A percentile compares a stretch with the other conserved stretches of the same genome.
Conservation (phyloP, 35 echinoderm and acorn worm genomes). For the Lytechinus variegatus region DNA sequence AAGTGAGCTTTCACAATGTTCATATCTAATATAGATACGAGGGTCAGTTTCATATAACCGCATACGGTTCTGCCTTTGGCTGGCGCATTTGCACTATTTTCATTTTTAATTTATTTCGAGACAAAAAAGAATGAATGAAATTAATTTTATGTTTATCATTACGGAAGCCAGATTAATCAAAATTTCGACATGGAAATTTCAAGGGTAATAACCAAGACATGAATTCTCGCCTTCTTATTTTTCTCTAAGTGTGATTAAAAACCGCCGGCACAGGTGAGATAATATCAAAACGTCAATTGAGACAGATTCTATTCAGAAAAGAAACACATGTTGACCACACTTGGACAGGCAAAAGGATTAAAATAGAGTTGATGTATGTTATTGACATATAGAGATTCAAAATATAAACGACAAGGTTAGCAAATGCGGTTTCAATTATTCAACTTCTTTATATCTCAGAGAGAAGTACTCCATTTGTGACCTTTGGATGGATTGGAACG, state of each 20-base stretch:
- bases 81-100: no score
- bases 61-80: no score
- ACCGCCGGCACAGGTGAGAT: not conserved
- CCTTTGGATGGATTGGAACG: not conserved
- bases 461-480: not conserved
- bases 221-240: not conserved
- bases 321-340: not conserved
- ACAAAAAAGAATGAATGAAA: no score
- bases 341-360: not conserved
- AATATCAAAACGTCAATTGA: not conserved
- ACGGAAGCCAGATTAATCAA: no score
- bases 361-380: not conserved
- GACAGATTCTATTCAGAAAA: not conserved
- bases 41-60: no score
- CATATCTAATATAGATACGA: no score
- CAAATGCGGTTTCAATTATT: not conserved
- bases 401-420: not conserved
- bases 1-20: no score
- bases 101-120: no score
- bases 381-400: not conserved
- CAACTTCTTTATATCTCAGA: not conserved
- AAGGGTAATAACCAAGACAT: no score
- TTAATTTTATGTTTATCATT: no score
- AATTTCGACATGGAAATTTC: no score
- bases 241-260: not conserved